phyloP scores from a whole-genome alignment of 1,140 invertebrate genomes.

The Platyscapa corneri region DNA sequence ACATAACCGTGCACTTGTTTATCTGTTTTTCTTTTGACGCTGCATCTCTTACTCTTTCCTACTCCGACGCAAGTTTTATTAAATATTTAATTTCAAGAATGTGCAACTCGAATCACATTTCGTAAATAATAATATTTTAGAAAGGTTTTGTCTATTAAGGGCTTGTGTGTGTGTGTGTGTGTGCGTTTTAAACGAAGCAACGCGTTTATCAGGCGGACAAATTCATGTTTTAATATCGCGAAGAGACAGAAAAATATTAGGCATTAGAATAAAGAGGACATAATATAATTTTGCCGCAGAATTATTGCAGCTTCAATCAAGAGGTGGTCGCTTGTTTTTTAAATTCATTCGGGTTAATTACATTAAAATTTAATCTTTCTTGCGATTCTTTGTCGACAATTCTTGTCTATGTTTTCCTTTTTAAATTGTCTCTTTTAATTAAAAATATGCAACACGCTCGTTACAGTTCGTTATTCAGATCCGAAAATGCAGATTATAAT shows the following conservation, averaged over 20 bases:
- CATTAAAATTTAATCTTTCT: conserved; percentile 48
- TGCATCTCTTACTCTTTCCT: too few relatives aligned
- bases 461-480: conserved; percentile 42
- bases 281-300: conserved; percentile 1
- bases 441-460: conserved; percentile 32
- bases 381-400: conserved; percentile 35
- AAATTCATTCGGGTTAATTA: conserved; percentile 39
- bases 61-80: too few relatives aligned
- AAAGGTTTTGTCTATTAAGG: too few relatives aligned
- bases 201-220: background rate
- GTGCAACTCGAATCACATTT: too few relatives aligned
- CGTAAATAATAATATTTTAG: too few relatives aligned
- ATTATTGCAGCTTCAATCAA: background rate
- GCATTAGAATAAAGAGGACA: background rate
- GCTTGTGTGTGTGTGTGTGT: too few relatives aligned
- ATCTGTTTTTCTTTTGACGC: too few relatives aligned
- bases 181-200: too few relatives aligned
- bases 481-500: conserved; percentile 40
- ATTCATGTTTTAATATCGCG: background rate
- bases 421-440: conserved; percentile 39
- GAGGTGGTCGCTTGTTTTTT: background rate
- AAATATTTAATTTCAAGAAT: too few relatives aligned
- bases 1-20: too few relatives aligned
- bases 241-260: background rate
- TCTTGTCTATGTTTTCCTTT: background rate